Base-by-base conservation (phyloP, 2,113 vertebrate species). In the Nannobrachium achirus region DNA sequence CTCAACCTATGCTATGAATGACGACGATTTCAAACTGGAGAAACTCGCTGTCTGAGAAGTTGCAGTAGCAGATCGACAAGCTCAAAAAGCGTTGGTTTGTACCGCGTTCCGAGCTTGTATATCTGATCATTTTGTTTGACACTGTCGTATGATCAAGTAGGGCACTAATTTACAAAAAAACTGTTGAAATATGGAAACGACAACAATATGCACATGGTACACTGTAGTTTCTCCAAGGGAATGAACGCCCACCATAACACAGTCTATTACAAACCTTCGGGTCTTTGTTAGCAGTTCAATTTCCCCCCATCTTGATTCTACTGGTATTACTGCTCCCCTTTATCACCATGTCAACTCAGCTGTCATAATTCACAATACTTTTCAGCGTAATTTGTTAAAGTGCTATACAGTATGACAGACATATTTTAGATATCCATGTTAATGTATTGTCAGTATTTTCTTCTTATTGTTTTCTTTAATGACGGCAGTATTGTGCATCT, bases 391-490 rank as follows among this genome's bases (percentile, higher is more conserved):
- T 15, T 51, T 64, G 70, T 80, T 42, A 67, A 18, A 62, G 25
- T 61, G 45, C 45, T 40, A 70, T 69, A 52, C 73, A 52, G 56
- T 73, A 71, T 86, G 58, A 42, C 46, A 15, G 64, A 33, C 25
- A 33, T 84, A 55, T 84, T 52, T 42, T 84, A 82, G 80, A 45
- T 0, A 13, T 50, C 55, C 49, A 62, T 62, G 61, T 18, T 51
- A 1, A 67, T 59, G 49, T 80, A 41, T 71, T 55, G 40, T 69
- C 74, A 62, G 75, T 79, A 39, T n/a, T n/a, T n/a, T n/a, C n/a
- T n/a, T n/a, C n/a, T n/a, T n/a, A n/a, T n/a, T 73, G 68, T 75
- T 52, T 57, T 40, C 74, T 81, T 87, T 57, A 1, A 53, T 42
- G 18, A 60, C 51, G 20, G 41, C 67, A 72, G 56, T 73, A 50